phyloP scores from a whole-genome alignment of 2,888 invertebrate genomes.

The Notodonta ziczac region DNA sequence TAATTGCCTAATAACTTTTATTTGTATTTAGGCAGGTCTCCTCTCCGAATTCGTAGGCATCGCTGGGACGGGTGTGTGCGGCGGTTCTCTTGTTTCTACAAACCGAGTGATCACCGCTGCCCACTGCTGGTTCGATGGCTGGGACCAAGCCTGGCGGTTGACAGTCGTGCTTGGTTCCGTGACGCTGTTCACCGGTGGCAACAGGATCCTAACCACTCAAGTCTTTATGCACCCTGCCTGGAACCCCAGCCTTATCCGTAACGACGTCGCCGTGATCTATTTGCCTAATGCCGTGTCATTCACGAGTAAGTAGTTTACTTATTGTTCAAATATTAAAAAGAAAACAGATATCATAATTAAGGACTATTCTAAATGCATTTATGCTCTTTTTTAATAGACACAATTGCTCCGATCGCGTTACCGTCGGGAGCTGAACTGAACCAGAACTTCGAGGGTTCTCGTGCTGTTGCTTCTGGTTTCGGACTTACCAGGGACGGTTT shows the following conservation, averaged over 20 bases:
- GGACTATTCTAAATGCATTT: not conserved
- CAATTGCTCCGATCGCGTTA: constrained; percentile 36
- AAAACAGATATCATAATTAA: too few species aligned
- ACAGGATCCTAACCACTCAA: constrained; percentile 38
- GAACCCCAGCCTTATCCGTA: constrained; percentile 38
- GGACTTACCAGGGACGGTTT: constrained; percentile 35
- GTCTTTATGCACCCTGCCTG: constrained; percentile 49
- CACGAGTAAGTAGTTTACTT: constrained; percentile 31
- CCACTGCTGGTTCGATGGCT: constrained; percentile 58
- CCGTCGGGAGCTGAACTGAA: constrained; percentile 40
- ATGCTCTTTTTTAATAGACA: constrained; percentile 17
- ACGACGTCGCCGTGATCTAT: constrained; percentile 53
- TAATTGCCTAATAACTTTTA: not conserved
- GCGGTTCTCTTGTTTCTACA: constrained; percentile 43
- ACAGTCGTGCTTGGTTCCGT: constrained; percentile 57
- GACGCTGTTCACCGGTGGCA: constrained; percentile 51
- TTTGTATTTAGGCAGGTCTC: constrained; percentile 48
- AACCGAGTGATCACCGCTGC: constrained; percentile 46
- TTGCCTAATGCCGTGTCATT: constrained; percentile 33
- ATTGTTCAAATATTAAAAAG: too few species aligned
- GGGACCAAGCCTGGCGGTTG: constrained; percentile 43
- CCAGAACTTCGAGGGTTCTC: constrained; percentile 38
- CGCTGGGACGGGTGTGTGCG: constrained; percentile 44
- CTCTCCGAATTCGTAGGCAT: constrained; percentile 16
- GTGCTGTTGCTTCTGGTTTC: constrained; percentile 53